phyloP scores from a whole-genome alignment of 2,797 vertebrate genomes.

The Xerus rutilus region DNA sequence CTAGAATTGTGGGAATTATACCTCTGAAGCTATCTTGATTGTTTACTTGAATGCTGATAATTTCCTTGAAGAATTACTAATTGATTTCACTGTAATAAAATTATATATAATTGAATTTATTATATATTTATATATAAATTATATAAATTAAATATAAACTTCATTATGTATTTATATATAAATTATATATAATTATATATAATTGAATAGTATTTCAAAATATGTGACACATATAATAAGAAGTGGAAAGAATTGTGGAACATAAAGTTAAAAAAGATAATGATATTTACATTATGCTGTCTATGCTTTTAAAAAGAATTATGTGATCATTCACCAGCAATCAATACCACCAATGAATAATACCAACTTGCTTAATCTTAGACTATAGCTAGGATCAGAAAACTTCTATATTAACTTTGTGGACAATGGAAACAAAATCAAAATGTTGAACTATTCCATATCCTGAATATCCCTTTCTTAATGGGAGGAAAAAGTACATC shows the following conservation, averaged over 20 bases:
- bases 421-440: constrained; percentile 45
- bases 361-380: constrained; percentile 36
- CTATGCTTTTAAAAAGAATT: neutral
- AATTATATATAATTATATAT: neutral
- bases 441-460: constrained; percentile 42
- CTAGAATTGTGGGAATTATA: neutral
- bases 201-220: constrained; percentile 19
- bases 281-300: neutral
- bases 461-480: constrained; percentile 59
- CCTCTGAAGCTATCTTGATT: constrained; percentile 7
- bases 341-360: constrained; percentile 6
- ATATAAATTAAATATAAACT: too few relatives aligned
- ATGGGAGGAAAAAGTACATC: neutral
- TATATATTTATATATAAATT: too few relatives aligned
- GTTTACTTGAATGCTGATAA: constrained; percentile 43
- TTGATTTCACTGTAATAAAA: constrained; percentile 50
- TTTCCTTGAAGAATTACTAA: constrained; percentile 62
- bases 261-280: neutral
- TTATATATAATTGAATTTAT: neutral
- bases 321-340: constrained; percentile 41
- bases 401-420: constrained; percentile 7
- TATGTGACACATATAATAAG: neutral
- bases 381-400: constrained; percentile 37
- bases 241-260: neutral
- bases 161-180: too few relatives aligned